Percentiles rank a stretch among this genome's conserved stretches.
These are phyloP conservation scores for Nebria salina DNA, from an alignment of 2,888 invertebrate species.

Conservation along the genomic window DNA sequence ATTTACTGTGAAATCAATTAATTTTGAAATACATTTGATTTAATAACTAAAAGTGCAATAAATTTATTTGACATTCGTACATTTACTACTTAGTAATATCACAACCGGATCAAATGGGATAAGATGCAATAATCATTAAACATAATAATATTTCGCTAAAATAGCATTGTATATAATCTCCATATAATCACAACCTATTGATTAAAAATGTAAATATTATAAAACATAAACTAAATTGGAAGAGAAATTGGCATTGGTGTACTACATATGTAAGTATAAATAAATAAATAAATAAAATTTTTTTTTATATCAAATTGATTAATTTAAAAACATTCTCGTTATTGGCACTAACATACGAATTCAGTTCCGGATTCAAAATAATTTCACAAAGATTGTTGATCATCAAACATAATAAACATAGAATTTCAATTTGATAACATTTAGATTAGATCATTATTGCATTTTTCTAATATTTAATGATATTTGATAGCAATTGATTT, in stretches of 20 bases:
- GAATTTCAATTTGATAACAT: neutral
- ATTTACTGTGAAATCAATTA: neutral
- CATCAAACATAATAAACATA: neutral
- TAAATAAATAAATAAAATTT: neutral
- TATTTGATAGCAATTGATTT: neutral
- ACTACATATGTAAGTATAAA: neutral
- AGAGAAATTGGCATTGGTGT: neutral
- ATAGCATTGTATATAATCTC: neutral
- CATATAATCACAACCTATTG: neutral
- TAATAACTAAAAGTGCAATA: neutral
- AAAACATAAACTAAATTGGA: neutral
- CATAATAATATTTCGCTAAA: neutral
- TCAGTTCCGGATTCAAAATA: neutral
- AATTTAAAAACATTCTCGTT: neutral
- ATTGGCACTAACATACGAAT: neutral
- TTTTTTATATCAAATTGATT: neutral
- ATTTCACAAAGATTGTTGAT: neutral
- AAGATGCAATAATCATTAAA: constrained; percentile 21
- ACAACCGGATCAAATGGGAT: constrained; percentile 36
- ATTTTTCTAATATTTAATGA: neutral
- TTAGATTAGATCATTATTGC: neutral
- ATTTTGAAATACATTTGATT: neutral
- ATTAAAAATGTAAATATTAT: neutral
- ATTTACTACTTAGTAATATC: constrained; percentile 28
- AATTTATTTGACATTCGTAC: neutral